Base-by-base conservation (phyloP, 2,888 invertebrate species). In the Acleris laterana region DNA sequence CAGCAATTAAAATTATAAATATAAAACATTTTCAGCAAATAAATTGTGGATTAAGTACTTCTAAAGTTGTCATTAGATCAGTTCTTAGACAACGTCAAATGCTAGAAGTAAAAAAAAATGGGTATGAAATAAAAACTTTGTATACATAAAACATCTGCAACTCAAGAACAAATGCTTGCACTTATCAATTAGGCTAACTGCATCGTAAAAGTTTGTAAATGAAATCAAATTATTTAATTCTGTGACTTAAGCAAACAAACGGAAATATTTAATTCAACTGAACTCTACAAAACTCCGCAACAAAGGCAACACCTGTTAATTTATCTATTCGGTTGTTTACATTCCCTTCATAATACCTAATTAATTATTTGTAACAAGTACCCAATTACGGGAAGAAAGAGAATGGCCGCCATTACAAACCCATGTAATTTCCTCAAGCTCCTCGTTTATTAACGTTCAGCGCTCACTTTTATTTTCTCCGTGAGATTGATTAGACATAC, bases 311-410 rank as follows among this genome's bases (percentile, higher is more conserved):
- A 48, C 58, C 49, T 58, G 58, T 59, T 59, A 28, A 61, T 32
- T 22, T 17, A 50, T 16, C 32, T 32, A 2, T 22, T 38, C 19
- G n/a, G n/a, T 51, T 61, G 60, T 51, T 62, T 57, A 57, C 32
- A 44, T 32, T 17, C 55, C 46, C 46, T 57, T 52, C 51, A 57
- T 62, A 57, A 66, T 66, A 57, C 57, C 57, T 78, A 77, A 83
- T 83, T 84, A 84, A 82, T 83, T 81, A 82, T 79, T 81, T 77
- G 74, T 72, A 78, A 75, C 67, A 80, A 79, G 80, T 75, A 79
- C 74, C 75, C 77, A 77, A 80, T 77, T 78, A 79, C 73, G 76
- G 74, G 74, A 77, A 77, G 77, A 74, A 73, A 78, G 74, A 70
- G 74, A 70, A 71, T 71, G 64, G 70, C 70, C 53, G 56, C 67